phyloP scores from a whole-genome alignment of 1,140 invertebrate genomes.

The Ericerus pela region DNA sequence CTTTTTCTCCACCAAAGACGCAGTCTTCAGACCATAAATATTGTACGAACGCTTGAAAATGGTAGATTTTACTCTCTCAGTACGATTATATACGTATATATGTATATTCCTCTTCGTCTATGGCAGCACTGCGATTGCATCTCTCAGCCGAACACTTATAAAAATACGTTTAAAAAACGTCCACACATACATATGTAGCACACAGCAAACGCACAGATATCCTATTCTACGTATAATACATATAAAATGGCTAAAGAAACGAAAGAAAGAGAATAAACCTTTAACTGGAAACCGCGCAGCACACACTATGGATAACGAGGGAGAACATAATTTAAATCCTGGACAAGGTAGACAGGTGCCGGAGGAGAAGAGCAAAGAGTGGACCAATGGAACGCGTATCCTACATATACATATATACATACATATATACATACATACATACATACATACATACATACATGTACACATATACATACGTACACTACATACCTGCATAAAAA shows the following conservation, averaged over 20 bases:
- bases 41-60: background rate
- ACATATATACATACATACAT: no score
- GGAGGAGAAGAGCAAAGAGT: background rate
- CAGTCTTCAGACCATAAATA: constrained; percentile 9
- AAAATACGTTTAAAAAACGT: no score
- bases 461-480: no score
- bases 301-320: constrained; percentile 5
- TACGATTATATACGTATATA: no score
- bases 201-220: no score
- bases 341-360: constrained; percentile 7
- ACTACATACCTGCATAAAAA: no score
- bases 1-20: background rate
- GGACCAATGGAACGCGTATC: background rate
- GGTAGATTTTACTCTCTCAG: constrained; percentile 2
- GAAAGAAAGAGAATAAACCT: no score
- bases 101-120: no score
- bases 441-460: no score
- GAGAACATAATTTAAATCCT: constrained; percentile 10
- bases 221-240: background rate
- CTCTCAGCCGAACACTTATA: background rate
- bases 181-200: background rate
- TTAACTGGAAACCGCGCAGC: constrained; percentile 9
- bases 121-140: background rate
- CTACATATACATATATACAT: no score
- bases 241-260: constrained; percentile 6